Conservation (phyloP, 2,888 invertebrate genomes). For the Platycheirus albimanus region DNA sequence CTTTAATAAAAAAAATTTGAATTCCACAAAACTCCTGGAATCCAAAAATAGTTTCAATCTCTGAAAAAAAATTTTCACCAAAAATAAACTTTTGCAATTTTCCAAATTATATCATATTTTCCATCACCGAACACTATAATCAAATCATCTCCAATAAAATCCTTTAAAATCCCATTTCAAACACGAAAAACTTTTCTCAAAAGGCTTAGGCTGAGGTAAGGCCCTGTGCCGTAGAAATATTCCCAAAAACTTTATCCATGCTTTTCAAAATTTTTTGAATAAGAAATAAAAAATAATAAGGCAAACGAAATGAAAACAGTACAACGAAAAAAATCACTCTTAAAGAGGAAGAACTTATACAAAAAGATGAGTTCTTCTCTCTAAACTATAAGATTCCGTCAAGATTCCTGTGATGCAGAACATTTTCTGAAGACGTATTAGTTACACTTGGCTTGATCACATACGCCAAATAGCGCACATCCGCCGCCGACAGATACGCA, state of each 20-base stretch:
- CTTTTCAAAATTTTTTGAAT: constrained; percentile 33
- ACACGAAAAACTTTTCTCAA: constrained; percentile 34
- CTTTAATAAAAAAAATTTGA: neutral
- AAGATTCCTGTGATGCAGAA: constrained; percentile 69
- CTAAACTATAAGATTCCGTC: constrained; percentile 69
- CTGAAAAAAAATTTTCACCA: constrained; percentile 10
- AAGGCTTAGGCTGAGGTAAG: constrained; percentile 30
- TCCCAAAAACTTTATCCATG: constrained; percentile 55
- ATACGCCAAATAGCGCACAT: constrained; percentile 68
- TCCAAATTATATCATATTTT: constrained; percentile 49
- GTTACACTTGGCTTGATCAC: constrained; percentile 72
- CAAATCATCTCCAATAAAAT: constrained; percentile 59
- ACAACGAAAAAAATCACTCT: constrained; percentile 2
- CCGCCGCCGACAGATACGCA: constrained; percentile 10
- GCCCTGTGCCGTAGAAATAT: neutral
- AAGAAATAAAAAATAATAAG: constrained; percentile 28
- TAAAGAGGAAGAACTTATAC: constrained; percentile 29
- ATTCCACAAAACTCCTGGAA: neutral
- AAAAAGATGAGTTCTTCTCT: constrained; percentile 45
- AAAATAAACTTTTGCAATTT: constrained; percentile 62
- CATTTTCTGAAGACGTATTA: constrained; percentile 65
- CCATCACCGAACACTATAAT: constrained; percentile 31
- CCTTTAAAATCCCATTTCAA: constrained; percentile 38
- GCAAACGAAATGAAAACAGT: constrained; percentile 1
- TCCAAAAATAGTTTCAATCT: constrained; percentile 16